Conservation (phyloP, 1,140 invertebrate species). For the Cyrtorhinus lividipennis region DNA sequence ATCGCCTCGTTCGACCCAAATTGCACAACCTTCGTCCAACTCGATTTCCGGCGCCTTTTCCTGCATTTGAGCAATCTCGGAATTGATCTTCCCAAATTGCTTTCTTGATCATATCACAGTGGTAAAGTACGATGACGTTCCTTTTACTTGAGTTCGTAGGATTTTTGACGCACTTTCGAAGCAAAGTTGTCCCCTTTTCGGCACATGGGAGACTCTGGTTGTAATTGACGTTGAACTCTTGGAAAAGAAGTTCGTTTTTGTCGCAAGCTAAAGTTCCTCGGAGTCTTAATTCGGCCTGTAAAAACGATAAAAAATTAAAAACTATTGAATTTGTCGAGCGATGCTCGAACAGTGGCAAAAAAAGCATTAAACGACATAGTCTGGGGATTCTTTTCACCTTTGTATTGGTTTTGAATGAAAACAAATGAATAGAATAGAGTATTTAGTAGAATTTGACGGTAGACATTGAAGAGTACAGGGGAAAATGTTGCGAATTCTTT, state of each 20-base stretch:
- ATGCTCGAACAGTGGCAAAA: too few species aligned
- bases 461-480: too few species aligned
- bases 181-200: slow-evolving; percentile 74
- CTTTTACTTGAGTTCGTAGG: slow-evolving; percentile 29
- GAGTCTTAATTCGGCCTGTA: slow-evolving; percentile 64
- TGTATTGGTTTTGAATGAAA: too few species aligned
- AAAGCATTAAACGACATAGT: too few species aligned
- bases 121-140: slow-evolving; percentile 41
- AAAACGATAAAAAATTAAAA: slow-evolving; percentile 24
- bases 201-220: slow-evolving; percentile 76
- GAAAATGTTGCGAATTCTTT: too few species aligned
- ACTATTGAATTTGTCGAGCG: too few species aligned
- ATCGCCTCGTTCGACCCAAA: not conserved
- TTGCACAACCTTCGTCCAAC: not conserved
- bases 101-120: slow-evolving; percentile 72
- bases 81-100: slow-evolving; percentile 70
- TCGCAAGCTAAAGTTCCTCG: slow-evolving; percentile 73
- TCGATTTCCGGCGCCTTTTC: slow-evolving; percentile 13
- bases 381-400: too few species aligned
- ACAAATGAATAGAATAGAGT: too few species aligned
- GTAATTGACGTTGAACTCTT: slow-evolving; percentile 85
- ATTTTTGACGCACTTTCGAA: slow-evolving; percentile 43
- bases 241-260: slow-evolving; percentile 90
- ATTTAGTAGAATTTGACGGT: too few species aligned
- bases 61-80: slow-evolving; percentile 37